Percentiles rank a stretch among this genome's conserved stretches.
These are phyloP conservation scores for Pelodiscus sinensis DNA, from an alignment of 2,113 vertebrate species.

Conservation along the genomic window DNA sequence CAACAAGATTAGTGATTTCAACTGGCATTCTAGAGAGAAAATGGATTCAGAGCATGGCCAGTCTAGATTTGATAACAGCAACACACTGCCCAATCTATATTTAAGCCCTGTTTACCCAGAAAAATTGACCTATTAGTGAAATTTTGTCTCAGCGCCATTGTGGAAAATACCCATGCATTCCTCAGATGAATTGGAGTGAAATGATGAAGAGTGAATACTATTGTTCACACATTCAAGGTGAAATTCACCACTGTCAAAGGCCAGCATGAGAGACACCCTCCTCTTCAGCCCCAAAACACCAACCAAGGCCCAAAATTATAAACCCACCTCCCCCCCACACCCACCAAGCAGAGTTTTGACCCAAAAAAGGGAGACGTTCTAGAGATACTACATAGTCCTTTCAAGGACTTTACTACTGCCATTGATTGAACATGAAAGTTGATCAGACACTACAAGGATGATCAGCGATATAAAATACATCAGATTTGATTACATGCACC, in stretches of 20 bases:
- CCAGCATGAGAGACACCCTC: not conserved
- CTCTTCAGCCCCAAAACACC: not conserved
- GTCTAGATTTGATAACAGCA: not conserved
- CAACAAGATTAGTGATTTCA: fast-evolving
- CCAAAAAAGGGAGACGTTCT: not conserved
- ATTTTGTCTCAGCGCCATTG: not conserved
- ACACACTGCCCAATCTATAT: not conserved
- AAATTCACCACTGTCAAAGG: not conserved
- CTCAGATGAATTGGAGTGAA: too few species aligned
- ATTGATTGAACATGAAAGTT: not conserved
- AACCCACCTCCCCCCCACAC: too few species aligned
- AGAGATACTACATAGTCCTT: not conserved
- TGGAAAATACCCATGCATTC: too few species aligned
- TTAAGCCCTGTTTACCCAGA: not conserved
- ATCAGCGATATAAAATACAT: not conserved
- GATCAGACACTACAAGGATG: fast-evolving
- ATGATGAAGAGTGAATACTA: not conserved
- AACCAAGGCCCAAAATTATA: not conserved
- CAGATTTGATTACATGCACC: not conserved
- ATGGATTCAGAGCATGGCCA: not conserved
- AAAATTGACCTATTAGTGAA: not conserved
- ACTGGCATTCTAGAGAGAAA: not conserved
- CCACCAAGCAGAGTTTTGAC: not conserved
- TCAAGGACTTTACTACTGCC: not conserved
- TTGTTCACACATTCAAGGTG: not conserved